Conservation (phyloP, 2,888 invertebrate species). For the Clepsis dumicolana region DNA sequence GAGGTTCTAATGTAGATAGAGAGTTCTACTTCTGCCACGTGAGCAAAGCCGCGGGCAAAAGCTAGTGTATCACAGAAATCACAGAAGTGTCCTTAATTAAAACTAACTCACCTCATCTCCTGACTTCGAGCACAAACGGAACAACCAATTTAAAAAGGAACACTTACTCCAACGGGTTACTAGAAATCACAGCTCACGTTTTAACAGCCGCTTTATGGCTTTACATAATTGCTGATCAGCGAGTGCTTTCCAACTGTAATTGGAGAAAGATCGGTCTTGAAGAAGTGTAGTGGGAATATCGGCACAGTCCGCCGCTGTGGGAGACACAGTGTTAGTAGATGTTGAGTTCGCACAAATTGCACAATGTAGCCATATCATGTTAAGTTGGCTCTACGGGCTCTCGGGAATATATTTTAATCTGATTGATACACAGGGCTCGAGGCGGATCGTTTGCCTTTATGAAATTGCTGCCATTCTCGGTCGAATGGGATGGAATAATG, state of each 20-base stretch:
- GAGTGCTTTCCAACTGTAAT: slow-evolving; percentile 35
- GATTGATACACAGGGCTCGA: slow-evolving; percentile 49
- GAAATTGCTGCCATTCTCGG: slow-evolving; percentile 50
- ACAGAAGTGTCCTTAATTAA: background rate
- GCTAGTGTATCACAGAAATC: too few species aligned
- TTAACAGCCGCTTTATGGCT: slow-evolving; percentile 40
- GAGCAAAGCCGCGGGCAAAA: too few species aligned
- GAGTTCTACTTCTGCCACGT: too few species aligned
- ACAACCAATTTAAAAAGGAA: slow-evolving; percentile 41
- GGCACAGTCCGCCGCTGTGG: slow-evolving; percentile 17
- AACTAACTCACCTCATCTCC: background rate
- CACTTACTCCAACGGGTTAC: slow-evolving; percentile 30
- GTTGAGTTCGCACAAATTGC: slow-evolving; percentile 35
- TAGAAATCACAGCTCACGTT: slow-evolving; percentile 41
- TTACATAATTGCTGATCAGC: slow-evolving; percentile 42
- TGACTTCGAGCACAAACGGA: slow-evolving; percentile 16
- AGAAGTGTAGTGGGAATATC: background rate
- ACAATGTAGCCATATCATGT: slow-evolving; percentile 55
- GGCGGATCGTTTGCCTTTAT: slow-evolving; percentile 51
- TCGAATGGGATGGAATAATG: slow-evolving; percentile 39
- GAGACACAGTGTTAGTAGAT: slow-evolving; percentile 1
- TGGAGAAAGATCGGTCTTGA: slow-evolving; percentile 13
- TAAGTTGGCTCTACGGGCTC: slow-evolving; percentile 70
- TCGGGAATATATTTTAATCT: slow-evolving; percentile 47
- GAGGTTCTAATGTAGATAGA: too few species aligned